A percentile compares a stretch with the other conserved stretches of the same genome.
Conservation (phyloP, 2,113 vertebrate genomes). For the Oreotrochilus melanogaster region DNA sequence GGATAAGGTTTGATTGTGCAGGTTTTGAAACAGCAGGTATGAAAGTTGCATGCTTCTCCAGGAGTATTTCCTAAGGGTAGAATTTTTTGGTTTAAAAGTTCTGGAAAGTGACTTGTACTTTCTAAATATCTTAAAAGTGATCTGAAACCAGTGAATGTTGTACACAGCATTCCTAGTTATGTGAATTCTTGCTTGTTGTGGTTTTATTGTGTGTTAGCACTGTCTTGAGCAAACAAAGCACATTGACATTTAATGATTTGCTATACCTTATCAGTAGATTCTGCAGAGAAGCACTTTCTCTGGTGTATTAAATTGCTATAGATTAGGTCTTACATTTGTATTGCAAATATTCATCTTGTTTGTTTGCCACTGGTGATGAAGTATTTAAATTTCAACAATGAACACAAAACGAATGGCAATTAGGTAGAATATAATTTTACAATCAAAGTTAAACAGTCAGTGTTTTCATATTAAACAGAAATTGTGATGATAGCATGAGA, state of each 20-base stretch:
- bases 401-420: not conserved
- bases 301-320: not conserved
- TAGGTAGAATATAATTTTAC: slow-evolving; percentile 41
- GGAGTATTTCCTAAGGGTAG: not conserved
- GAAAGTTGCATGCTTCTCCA: not conserved
- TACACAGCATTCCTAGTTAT: not conserved
- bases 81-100: not conserved
- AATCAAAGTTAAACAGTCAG: slow-evolving; percentile 53
- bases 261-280: slow-evolving; percentile 42
- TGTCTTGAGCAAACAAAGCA: slow-evolving; percentile 45
- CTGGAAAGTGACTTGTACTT: not conserved
- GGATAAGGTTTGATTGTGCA: not conserved
- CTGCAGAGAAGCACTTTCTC: slow-evolving; percentile 33
- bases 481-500: slow-evolving; percentile 2
- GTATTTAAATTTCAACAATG: slow-evolving; percentile 26
- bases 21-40: not conserved
- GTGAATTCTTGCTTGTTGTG: not conserved
- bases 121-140: not conserved
- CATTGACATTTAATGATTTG: slow-evolving; percentile 59
- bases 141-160: not conserved
- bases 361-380: not conserved
- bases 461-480: slow-evolving; percentile 33
- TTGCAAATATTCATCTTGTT: not conserved
- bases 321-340: slow-evolving; percentile 45
- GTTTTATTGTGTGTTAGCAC: slow-evolving; percentile 12